Base-by-base conservation (phyloP, 2,113 vertebrate genomes). In the Semnopithecus entellus region DNA sequence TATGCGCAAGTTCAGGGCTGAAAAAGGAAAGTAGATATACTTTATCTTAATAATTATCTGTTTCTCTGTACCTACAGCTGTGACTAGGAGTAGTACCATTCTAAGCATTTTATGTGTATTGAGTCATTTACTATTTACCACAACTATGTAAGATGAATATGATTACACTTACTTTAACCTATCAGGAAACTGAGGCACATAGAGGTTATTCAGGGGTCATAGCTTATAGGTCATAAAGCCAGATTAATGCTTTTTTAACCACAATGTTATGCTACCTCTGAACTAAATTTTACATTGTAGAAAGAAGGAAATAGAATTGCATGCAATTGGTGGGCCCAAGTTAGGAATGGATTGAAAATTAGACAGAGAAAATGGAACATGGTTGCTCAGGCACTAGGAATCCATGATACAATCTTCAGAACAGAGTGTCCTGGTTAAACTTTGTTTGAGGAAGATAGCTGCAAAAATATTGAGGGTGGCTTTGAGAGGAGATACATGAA, bases 61-160 rank as follows among this genome's bases (percentile, higher is more conserved):
- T 43, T 20, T 87, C 14, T 57, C 64, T 20, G 1, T 10, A 3
- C 12, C 59, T 2, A 11, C 7, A 27, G n/a, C n/a, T 61, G 12
- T 76, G 75, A 43, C 40, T 11, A 38, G 13, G 12, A 32, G 23
- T 23, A 7, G 11, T 5, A 1, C 38, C 5, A 12, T 38, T 64
- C 64, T 22, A 22, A 8, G 30, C 8, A 27, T 0, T 32, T 35
- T 8, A 1, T 20, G 0, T 23, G 1, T 20, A 30, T 27, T 0
- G 2, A 17, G 32, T 27, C 76, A 25, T 40, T 38, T 35, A 25
- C 3, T 50, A 32, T 45, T 16, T 48, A 38, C 57, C 75, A 22
- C 22, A 1, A 9, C 48, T 35, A 1, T 43, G 11, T 45, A 35
- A 55, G 45, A 16, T 0, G 18, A 5, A 35, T 20, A 12, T 0